Percentiles rank a stretch among this genome's conserved stretches.
phyloP scores from a whole-genome alignment of 2,797 vertebrate genomes.

The Platalea minor region DNA sequence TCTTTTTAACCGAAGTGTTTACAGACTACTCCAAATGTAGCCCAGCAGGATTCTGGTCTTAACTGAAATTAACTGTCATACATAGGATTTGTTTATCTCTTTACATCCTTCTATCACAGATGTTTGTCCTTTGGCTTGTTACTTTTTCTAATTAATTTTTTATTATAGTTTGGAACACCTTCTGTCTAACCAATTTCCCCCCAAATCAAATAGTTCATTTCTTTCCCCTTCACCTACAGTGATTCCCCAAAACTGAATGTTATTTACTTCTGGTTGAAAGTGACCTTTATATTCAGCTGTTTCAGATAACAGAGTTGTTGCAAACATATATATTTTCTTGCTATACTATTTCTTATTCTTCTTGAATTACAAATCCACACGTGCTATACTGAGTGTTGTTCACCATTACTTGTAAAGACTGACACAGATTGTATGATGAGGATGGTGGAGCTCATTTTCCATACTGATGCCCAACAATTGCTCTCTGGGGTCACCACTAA shows the following conservation, averaged over 20 bases:
- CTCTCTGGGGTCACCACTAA: neutral
- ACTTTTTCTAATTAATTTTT: constrained; percentile 75
- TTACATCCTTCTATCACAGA: constrained; percentile 60
- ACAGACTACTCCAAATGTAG: constrained; percentile 7
- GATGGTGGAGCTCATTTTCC: neutral
- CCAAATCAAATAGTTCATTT: constrained; percentile 36
- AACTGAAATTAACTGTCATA: constrained; percentile 50
- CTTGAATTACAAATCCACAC: neutral
- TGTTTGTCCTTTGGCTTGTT: constrained; percentile 77
- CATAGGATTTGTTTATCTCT: constrained; percentile 61
- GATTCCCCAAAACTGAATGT: neutral
- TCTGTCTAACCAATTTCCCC: constrained; percentile 63
- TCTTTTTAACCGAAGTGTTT: neutral
- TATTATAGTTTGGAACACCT: constrained; percentile 72
- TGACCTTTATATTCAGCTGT: neutral
- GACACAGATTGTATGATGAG: neutral
- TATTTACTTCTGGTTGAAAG: constrained; percentile 4
- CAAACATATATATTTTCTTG: neutral
- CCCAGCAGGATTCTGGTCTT: constrained; percentile 59
- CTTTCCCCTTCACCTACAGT: neutral
- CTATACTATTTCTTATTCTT: neutral
- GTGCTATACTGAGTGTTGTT: neutral
- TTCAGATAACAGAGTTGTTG: neutral
- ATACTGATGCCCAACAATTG: neutral
- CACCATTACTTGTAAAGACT: neutral